Base-by-base conservation (phyloP, 2,797 vertebrate species). In the Ctenosaura bakeri region DNA sequence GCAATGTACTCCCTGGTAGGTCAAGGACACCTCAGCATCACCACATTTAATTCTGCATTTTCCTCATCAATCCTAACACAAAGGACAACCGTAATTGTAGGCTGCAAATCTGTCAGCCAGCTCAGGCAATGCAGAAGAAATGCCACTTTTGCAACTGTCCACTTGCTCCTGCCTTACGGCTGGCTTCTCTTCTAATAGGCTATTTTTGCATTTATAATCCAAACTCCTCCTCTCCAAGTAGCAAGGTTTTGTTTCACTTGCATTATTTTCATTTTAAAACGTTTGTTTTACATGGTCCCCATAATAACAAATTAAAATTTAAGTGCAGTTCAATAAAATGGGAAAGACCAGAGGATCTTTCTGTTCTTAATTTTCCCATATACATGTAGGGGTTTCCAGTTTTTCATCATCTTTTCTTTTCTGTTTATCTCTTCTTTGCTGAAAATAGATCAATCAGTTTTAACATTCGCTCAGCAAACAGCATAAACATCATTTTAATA, bases 231-330 rank as follows among this genome's bases (percentile, higher is more conserved):
- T n/a, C 59, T 73, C 71, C n/a, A 38, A 62, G 29, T 56, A 77
- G n/a, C 66, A 74, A 46, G 42, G 35, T 32, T 64, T 59, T 22
- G 52, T 85, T 90, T 62, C 0, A n/a, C 62, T n/a, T 59, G 32
- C 79, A 42, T 62, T 50, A 16, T 6, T 6, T 8, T 14, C 4
- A 81, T 69, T 82, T 50, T 46, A 46, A 88, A 73, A 82, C 6
- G 71, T 52, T 71, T 5, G 12, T 71, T 35, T 66, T 64, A 18
- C 32, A 13, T 1, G 20, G 54, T 16, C 76, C 42, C 42, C 52
- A 82, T 82, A 87, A 82, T 12, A 38, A 46, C 71, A 64, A 84
- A 77, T 52, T 78, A 54, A 64, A 46, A 84, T 84, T 77, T 13
- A 85, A 89, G 24, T 35, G 69, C 22, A 38, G 4, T 52, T 54